Evolutionary conservation across 2,888 invertebrate species (phyloP), one percentile per base, ranked within the genome.

Genomic region (Caenorhabditis sp.): DNA sequence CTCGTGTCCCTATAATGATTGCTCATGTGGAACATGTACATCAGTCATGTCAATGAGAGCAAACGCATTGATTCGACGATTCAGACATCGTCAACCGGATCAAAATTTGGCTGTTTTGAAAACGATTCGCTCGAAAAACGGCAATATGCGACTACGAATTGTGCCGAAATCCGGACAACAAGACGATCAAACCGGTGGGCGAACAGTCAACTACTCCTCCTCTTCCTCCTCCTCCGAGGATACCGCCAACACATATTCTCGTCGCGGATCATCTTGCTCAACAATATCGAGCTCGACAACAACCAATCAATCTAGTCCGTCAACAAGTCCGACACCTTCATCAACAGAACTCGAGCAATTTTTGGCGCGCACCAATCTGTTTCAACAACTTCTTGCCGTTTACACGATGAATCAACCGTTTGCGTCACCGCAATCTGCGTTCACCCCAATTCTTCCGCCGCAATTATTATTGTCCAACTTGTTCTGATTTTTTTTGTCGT

Each of bases 1-100:
- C 21, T 58, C 67, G 10, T 85, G 85, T 37, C 84, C 83, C 3
- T 85, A 70, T 78, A 82, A 81, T 27, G 67, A 79, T 21, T 85
- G 85, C 65, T 50, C 59, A 12, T 85, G 84, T 61, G 66, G 69
- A 49, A 79, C 80, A 24, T 84, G 84, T 58, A 37, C 62, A 1
- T 73, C 83, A 10, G 79, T 84, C 53, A 83, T 84, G 80, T 63
- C 62, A 50, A 78, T 84, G 70, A 69, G 84, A 21, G 82, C 82
- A 12, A 81, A 78, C 54, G 84, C 84, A 6, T 75, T 84, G 19
- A 79, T 83, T 37, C 76, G 84, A 17, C 73, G 83, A 2, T 84
- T 84, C 71, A 77, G 80, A 27, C 76, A 79, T 65, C 77, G 83
- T 54, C 73, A 77, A 53, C 79, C 80, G 14, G 76, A 73, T 24